These are phyloP conservation scores for Synanthedon formicaeformis DNA, from an alignment of 2,888 invertebrate genomes.

Conservation along the genomic window DNA sequence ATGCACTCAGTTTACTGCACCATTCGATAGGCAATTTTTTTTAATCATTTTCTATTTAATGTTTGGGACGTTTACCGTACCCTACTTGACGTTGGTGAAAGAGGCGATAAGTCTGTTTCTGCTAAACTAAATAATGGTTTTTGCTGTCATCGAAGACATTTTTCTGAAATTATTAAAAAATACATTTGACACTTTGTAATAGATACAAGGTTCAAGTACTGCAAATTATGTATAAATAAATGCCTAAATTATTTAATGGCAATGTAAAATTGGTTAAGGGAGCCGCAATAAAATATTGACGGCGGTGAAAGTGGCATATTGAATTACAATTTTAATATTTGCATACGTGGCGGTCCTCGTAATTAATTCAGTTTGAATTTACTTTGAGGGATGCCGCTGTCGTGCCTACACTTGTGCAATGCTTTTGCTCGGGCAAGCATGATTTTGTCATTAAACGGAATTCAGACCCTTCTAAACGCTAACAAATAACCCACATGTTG, in stretches of 20 bases:
- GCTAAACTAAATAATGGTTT: no score
- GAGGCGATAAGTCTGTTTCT: no score
- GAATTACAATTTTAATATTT: conserved; percentile 1
- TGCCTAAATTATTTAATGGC: neutral
- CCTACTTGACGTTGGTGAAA: no score
- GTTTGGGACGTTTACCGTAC: no score
- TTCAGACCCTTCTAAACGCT: conserved; percentile 22
- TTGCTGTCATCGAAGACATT: no score
- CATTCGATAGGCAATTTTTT: no score
- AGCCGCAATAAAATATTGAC: neutral
- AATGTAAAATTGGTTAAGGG: neutral
- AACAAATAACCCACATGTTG: neutral
- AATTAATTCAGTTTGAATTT: conserved; percentile 33
- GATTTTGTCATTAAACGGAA: conserved; percentile 18
- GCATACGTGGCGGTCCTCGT: conserved; percentile 2
- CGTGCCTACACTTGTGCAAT: conserved; percentile 16
- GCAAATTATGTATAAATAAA: no score
- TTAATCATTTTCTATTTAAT: no score
- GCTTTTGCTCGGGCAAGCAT: conserved; percentile 40
- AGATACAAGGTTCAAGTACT: no score
- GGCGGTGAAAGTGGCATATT: neutral
- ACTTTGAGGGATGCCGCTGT: conserved; percentile 17
- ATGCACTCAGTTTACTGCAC: no score
- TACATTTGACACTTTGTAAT: no score
- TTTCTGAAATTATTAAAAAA: no score